These are phyloP conservation scores for Etheostoma nigrum DNA, from an alignment of 2,797 vertebrate species.

Conservation along the genomic window DNA sequence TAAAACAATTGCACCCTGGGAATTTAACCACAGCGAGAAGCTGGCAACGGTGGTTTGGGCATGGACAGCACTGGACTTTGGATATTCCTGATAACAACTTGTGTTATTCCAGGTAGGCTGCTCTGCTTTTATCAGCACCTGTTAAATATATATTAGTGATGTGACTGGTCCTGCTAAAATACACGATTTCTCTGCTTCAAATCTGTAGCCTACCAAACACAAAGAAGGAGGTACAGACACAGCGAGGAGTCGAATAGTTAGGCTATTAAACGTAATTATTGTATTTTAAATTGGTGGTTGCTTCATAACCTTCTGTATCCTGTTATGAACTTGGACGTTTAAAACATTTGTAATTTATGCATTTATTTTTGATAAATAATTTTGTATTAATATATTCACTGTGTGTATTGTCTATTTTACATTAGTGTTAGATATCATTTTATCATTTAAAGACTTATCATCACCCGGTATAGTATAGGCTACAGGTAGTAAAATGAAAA, in stretches of 20 bases:
- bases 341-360: neutral
- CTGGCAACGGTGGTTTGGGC: constrained; percentile 67
- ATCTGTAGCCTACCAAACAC: neutral
- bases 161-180: neutral
- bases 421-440: neutral
- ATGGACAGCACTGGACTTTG: constrained; percentile 75
- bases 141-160: neutral
- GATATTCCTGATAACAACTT: constrained; percentile 77
- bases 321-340: neutral
- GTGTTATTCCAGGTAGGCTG: constrained; percentile 71
- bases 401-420: neutral
- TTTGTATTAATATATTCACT: neutral
- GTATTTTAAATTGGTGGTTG: neutral
- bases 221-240: neutral
- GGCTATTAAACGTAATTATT: neutral
- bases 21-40: constrained; percentile 61
- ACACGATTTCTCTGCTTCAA: neutral
- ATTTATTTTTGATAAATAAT: neutral
- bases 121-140: neutral
- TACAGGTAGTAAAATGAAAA: neutral
- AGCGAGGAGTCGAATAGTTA: neutral
- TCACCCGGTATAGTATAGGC: neutral
- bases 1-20: constrained; percentile 49
- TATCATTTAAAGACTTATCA: neutral
- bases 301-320: neutral